Evolutionary conservation across 2,113 vertebrate genomes (phyloP).

Genomic region (Mobula birostris): DNA sequence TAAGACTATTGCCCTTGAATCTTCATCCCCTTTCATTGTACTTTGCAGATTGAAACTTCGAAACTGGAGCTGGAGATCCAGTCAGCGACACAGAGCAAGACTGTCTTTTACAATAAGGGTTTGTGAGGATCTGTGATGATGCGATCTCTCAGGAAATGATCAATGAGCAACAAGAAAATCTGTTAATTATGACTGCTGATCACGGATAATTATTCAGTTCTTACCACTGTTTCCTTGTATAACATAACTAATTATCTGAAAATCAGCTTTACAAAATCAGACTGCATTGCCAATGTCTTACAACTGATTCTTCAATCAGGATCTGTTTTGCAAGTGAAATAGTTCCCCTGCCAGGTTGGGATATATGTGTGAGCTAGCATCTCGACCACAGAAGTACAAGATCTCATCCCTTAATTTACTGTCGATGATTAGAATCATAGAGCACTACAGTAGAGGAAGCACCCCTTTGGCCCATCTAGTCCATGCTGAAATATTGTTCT

Average conservation of each 20-base stretch:
- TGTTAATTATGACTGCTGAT: background rate
- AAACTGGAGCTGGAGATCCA: slow-evolving; percentile 79
- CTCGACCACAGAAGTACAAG: no score
- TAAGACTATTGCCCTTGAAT: background rate
- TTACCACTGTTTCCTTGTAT: background rate
- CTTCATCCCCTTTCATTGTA: slow-evolving; percentile 38
- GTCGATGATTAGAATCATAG: no score
- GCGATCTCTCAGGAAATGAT: background rate
- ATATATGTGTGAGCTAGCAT: background rate
- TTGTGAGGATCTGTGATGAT: slow-evolving; percentile 56
- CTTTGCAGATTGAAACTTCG: slow-evolving; percentile 69
- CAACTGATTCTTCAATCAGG: background rate
- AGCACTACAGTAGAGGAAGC: no score
- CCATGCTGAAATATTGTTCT: no score
- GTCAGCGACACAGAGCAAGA: slow-evolving; percentile 64
- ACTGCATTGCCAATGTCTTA: background rate
- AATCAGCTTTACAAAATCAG: background rate
- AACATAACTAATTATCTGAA: background rate
- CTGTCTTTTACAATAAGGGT: slow-evolving; percentile 82
- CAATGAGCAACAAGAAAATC: background rate
- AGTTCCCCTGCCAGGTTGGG: background rate
- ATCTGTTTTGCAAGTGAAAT: background rate
- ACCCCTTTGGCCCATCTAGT: no score
- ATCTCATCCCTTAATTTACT: no score
- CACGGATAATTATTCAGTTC: background rate